Base-by-base conservation (phyloP, 2,113 vertebrate species). In the Odontophorus gujanensis region DNA sequence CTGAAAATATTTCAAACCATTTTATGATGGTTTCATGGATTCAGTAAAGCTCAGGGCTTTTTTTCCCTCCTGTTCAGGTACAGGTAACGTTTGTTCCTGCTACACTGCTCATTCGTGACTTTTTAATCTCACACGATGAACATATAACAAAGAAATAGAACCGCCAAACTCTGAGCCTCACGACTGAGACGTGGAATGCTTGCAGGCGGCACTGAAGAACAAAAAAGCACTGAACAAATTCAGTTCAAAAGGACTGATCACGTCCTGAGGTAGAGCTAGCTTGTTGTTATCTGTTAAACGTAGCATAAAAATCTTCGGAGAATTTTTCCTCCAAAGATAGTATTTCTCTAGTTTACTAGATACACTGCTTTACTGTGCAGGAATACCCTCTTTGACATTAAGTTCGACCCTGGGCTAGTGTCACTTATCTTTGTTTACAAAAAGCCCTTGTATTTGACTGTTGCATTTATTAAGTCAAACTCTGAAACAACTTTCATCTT, bases 181-280 rank as follows among this genome's bases (percentile, higher is more conserved):
- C 85, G 78, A 92, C 85, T 88, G 93, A 97, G 93, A 83, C 87
- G 91, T 92, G 74, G 83, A 92, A 87, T 57, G 87, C 96, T 97
- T 53, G 68, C 82, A 97, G 97, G 96, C 92, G 85, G 95, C 16
- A 68, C 80, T 67, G 89, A 96, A 97, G 84, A 94, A 95, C 95
- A 97, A 94, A 95, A 95, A 96, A 50, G 59, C 50, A 84, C 89
- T 81, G 92, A 97, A 96, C 96, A 96, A 97, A 97, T 93, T 97
- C 92, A 95, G 96, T 97, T 98, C 97, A 97, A 97, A 98, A 96
- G 97, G 96, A 93, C 95, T 20, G 78, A 92, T 96, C 87, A 51
- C 97, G 93, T 97, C 97, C 97, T 92, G 82, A 89, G 97, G 97
- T 97, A 84, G 75, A 90, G 91, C 86, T 71, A 69, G 69, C 96